These are phyloP conservation scores for Frankliniella intonsa DNA, from an alignment of 2,888 invertebrate species.

Conservation along the genomic window DNA sequence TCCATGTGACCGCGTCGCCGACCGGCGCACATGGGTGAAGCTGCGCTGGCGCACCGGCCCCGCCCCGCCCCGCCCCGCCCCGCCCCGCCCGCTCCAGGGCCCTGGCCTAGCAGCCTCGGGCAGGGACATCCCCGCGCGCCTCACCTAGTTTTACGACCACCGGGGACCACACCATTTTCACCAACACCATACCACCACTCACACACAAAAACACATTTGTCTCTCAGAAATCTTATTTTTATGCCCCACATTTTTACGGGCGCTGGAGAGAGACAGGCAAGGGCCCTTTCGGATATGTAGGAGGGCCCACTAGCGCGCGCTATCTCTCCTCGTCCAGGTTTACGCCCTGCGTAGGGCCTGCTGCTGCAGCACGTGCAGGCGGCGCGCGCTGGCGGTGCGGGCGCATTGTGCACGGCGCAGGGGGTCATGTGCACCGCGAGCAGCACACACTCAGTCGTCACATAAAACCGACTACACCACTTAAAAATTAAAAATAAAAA, in stretches of 20 bases:
- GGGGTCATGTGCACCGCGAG: background rate
- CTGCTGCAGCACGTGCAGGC: too few relatives aligned
- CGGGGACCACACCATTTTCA: conserved; percentile 8
- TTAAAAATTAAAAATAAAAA: too few relatives aligned
- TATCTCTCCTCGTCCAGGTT: background rate
- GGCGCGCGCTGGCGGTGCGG: background rate
- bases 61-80: too few relatives aligned
- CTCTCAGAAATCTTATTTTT: background rate
- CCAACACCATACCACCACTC: background rate
- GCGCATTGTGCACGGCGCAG: background rate
- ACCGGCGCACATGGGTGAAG: too few relatives aligned
- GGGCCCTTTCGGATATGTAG: too few relatives aligned
- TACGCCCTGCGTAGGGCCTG: too few relatives aligned
- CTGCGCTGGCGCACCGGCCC: background rate
- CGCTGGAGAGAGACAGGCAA: background rate
- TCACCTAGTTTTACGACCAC: background rate
- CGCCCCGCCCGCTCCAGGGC: too few relatives aligned
- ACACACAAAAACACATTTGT: background rate
- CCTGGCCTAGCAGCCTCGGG: background rate
- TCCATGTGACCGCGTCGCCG: background rate
- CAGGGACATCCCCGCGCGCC: too few relatives aligned
- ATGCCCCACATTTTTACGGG: conserved; percentile 12
- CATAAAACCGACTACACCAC: too few relatives aligned
- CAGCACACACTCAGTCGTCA: background rate
- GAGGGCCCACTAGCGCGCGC: background rate